Conservation (phyloP, 1,140 invertebrate species). For the Dryas iulia region DNA sequence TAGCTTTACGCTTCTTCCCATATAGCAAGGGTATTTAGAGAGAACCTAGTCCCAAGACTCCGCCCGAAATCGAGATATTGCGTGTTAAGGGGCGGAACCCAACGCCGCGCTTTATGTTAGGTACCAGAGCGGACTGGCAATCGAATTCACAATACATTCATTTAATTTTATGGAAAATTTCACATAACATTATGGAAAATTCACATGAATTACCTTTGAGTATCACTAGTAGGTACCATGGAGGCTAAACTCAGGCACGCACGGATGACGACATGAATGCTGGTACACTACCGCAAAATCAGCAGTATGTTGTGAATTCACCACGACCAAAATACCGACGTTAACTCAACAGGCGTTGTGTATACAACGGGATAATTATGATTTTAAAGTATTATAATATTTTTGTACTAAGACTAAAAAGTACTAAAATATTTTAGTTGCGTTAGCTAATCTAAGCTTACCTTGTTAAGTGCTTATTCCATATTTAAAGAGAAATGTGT, state of each 20-base stretch:
- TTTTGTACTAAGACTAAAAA: background rate
- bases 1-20: no score
- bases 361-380: background rate
- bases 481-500: background rate
- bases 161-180: background rate
- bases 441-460: background rate
- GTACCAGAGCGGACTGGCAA: no score
- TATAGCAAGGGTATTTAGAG: no score
- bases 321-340: constrained; percentile 4
- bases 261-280: constrained; percentile 7
- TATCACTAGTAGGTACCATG: background rate
- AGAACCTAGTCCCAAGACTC: no score
- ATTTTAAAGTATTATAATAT: background rate
- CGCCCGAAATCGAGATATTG: no score
- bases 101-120: no score
- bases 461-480: background rate
- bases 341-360: constrained; percentile 7
- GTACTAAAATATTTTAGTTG: background rate
- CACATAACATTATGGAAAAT: constrained; percentile 6
- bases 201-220: constrained; percentile 1
- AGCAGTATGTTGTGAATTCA: constrained; percentile 12
- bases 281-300: constrained; percentile 17
- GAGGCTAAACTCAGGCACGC: constrained; percentile 10
- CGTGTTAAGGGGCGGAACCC: no score
- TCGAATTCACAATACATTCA: no score